Evolutionary conservation across 1,140 invertebrate genomes (phyloP), one percentile per base, ranked within the genome.

Genomic region (Cyclina sinensis): DNA sequence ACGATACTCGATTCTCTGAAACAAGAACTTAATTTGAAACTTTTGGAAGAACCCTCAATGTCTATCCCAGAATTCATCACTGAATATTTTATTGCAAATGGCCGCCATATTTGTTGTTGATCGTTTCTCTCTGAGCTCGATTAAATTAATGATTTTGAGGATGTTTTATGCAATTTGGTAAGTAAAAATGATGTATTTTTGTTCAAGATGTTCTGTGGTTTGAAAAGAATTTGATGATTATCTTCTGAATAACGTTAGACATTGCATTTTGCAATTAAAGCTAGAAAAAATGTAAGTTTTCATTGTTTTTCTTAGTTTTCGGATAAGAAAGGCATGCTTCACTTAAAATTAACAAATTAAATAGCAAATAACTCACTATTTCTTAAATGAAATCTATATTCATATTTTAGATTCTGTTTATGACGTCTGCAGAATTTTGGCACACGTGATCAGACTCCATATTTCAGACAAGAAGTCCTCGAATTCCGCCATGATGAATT

Each of bases 101-200:
- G 73, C 85, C 85, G 85, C 85, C 85, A 87, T 87, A n/a, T 87
- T 87, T 87, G 76, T 87, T 87, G 85, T 87, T 80, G 85, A 48
- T 87, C 59, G 57, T 80, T n/a, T 57, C 30, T 46, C 32, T 46
- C 51, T n/a, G 35, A 70, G 32, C 65, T 3, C 65, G 35, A 35
- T 70, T 5, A 37, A 70, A 18, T 70, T 37, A 21, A 39, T 4
- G n/a, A 0, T 70, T 70, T 70, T 70, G 11, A 14, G 18, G 14
- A 70, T 14, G 16, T 37, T 37, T 35, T 35, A 37, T 18, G 32
- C 35, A n/a, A 37, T 70, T 32, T 70, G 65, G 65, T 70, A 21
- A 27, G 65, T 70, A 39, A 37, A 37, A 37, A 5, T 70, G 32
- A 12, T 16, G 35, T 2, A 37, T 16, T 18, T 70, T 37, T 7